Evolutionary conservation across 2,797 vertebrate species (phyloP), one percentile per base, ranked within the genome.

Genomic region (Tympanoctomys barrerae): DNA sequence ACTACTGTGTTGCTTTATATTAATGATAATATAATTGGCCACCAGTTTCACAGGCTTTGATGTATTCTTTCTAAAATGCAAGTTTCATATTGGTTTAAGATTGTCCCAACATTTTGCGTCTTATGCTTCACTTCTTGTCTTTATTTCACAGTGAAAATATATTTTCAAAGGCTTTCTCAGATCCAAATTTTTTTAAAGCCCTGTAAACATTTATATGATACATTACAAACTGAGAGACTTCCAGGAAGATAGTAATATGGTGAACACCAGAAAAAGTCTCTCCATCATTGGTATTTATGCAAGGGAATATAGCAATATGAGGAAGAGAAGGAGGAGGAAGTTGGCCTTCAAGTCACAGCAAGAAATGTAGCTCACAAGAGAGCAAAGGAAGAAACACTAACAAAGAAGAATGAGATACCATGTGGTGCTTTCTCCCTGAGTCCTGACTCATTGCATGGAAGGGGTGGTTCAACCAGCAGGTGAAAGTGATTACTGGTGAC

Each of bases 21-120:
- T 95, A 96, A 96, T 91, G 94, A 91, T 86, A 91, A 96, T 77
- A 54, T 95, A 97, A 95, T 95, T 96, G 82, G 70, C 46, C 61
- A 61, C 78, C 68, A 95, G 87, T 97, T 96, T 96, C 96, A 95
- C 87, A 95, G 19, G 31, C 94, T 97, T 96, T 96, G 84, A 95
- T 95, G 87, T 90, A 62, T 62, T 93, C 62, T 95, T 85, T 85
- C 68, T 91, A 62, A 93, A 95, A 90, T 87, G 84, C 73, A 94
- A 82, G 21, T 83, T 94, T 85, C 70, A 89, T 46, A 52, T 86
- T 39, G 93, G 22, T 83, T 95, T 94, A 85, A 96, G 52, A 91
- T 5, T 75, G 39, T 42, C 39, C 68, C 14, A 81, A 87, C n/a
- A 1, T 22, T 91, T 92, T 95, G 90, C 83, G 78, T 84, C n/a